phyloP scores from a whole-genome alignment of 53 echinoderm and acorn worm genomes.

The Temnopleurus reevesii region DNA sequence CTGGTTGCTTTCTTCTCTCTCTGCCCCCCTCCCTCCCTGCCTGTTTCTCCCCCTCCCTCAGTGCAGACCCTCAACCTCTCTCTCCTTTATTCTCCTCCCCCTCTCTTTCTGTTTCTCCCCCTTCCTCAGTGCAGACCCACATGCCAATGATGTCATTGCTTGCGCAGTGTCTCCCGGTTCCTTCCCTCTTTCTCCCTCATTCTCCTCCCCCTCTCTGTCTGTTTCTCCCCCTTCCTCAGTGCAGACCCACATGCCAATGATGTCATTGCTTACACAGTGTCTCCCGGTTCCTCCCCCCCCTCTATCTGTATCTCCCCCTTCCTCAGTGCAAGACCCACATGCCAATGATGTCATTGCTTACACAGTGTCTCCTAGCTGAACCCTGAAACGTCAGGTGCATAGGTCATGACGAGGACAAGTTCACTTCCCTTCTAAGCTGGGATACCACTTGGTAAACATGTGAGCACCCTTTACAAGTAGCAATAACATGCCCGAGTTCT shows the following conservation, averaged over 20 bases:
- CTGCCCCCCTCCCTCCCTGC: background rate
- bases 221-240: background rate
- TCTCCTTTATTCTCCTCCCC: background rate
- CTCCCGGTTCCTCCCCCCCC: background rate
- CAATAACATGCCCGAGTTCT: background rate
- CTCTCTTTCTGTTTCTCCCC: background rate
- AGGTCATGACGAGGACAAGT: conserved; percentile 38
- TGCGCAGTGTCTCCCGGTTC: no score
- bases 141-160: no score
- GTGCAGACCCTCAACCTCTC: background rate
- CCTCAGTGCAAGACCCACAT: conserved; percentile 5
- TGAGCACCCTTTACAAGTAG: conserved; percentile 7
- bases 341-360: conserved; percentile 48
- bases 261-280: background rate
- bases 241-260: background rate
- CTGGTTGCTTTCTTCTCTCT: background rate
- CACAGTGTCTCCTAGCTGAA: conserved; percentile 43
- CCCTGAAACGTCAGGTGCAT: conserved; percentile 25
- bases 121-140: background rate
- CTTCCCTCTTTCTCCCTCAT: background rate
- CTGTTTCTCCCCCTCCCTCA: background rate
- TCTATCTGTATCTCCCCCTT: background rate
- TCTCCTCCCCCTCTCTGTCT: background rate
- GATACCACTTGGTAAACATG: conserved; percentile 22
- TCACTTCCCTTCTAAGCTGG: conserved; percentile 24